These are phyloP conservation scores for Zaprionus ghesquierei DNA, from an alignment of 1,140 invertebrate species.

Conservation along the genomic window DNA sequence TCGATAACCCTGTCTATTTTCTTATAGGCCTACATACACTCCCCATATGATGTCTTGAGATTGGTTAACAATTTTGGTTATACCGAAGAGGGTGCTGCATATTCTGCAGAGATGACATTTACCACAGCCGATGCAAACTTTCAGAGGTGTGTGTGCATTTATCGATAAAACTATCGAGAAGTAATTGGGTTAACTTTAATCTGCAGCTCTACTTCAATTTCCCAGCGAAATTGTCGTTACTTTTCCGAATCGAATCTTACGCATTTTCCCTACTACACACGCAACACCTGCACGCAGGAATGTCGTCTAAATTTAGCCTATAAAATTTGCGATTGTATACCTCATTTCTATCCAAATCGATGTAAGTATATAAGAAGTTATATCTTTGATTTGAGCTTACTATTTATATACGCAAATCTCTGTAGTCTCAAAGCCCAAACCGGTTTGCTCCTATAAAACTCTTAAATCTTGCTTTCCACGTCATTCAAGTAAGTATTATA, in stretches of 20 bases:
- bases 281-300: conserved; percentile 86
- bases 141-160: conserved; percentile 39
- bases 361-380: conserved; percentile 59
- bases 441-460: conserved; percentile 63
- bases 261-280: conserved; percentile 86
- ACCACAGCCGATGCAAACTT: conserved; percentile 64
- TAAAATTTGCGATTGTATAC: conserved; percentile 86
- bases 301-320: conserved; percentile 85
- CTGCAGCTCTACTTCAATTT: conserved; percentile 51
- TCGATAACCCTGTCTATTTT: background rate
- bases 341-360: conserved; percentile 84
- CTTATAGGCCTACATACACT: conserved; percentile 83
- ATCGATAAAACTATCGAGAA: background rate
- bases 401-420: background rate
- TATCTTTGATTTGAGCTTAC: background rate
- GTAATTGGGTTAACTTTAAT: background rate
- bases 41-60: conserved; percentile 84
- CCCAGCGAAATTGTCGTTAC: conserved; percentile 84
- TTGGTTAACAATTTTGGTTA: conserved; percentile 83
- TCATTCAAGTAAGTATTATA: conserved; percentile 42
- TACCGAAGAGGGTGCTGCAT: conserved; percentile 57
- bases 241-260: conserved; percentile 85
- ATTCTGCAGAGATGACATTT: conserved; percentile 51
- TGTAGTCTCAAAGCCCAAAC: conserved; percentile 59
- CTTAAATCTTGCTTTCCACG: conserved; percentile 59